Evolutionary conservation across 2,113 vertebrate genomes (phyloP), one percentile per base, ranked within the genome.

Genomic region (Abramis brama): DNA sequence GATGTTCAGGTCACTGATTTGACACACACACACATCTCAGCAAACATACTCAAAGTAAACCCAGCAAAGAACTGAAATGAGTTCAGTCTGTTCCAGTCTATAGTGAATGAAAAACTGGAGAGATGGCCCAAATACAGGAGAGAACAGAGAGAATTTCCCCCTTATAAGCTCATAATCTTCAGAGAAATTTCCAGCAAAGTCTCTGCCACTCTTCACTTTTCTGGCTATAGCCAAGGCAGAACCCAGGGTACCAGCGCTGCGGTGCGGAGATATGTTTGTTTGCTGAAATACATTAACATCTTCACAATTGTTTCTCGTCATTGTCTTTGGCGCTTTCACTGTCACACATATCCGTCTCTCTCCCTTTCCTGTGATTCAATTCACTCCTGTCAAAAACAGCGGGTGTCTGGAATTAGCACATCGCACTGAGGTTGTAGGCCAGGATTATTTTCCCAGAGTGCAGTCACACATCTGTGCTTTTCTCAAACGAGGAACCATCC

Each of bases 261-360:
- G 23, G 39, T 6, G 45, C 7, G 6, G 55, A 82, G 89, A 90
- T 90, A 89, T 30, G 82, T 60, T 90, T 90, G 86, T 89, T 87
- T 90, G 82, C 59, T 80, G 77, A 79, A 68, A 90, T 15, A 57
- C 75, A 75, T 85, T 75, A 85, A 78, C 71, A 76, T 47, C 82
- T 79, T 76, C 50, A 76, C 82, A 82, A 59, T 79, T 25, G 39
- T 73, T 57, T 64, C 39, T 75, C 43, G 3, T 79, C 76, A 45
- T 57, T 75, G 50, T 70, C 71, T 77, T 62, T 30, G 43, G 25
- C 47, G 43, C 15, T 77, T 52, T 74, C 39, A 23, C 62, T 73
- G 7, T 77, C 17, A 55, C 30, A 79, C 30, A 68, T 23, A 66
- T 85, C 57, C 9, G 17, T 73, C 33, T 55, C 68, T 50, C 52